Conservation (phyloP, 2,888 invertebrate genomes). For the Drosophila aldrichi region DNA sequence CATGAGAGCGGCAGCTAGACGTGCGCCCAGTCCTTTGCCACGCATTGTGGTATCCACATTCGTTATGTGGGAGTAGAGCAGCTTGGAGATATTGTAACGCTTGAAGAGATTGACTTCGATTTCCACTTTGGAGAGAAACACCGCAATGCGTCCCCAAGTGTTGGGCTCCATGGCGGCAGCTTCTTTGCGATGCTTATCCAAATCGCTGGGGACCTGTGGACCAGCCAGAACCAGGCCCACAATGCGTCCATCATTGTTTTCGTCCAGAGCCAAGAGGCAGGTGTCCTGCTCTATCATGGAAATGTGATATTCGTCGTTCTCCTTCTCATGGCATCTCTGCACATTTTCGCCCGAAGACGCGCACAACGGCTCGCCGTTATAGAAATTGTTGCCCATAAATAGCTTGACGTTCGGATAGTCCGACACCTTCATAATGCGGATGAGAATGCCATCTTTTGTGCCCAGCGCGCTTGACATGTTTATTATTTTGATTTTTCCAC, state of each 20-base stretch:
- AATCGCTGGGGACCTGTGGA: slow-evolving; percentile 22
- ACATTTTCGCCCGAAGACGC: slow-evolving; percentile 42
- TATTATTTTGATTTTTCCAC: neutral
- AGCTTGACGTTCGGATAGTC: slow-evolving; percentile 44
- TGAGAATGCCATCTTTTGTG: slow-evolving; percentile 41
- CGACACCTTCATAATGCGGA: slow-evolving; percentile 42
- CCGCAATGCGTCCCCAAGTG: slow-evolving; percentile 33
- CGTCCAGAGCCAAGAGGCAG: slow-evolving; percentile 47
- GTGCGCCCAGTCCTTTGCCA: slow-evolving; percentile 68
- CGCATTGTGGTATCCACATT: slow-evolving; percentile 60
- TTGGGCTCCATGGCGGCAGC: slow-evolving; percentile 36
- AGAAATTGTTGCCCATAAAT: slow-evolving; percentile 47
- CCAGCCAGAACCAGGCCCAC: slow-evolving; percentile 57
- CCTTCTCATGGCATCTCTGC: slow-evolving; percentile 28
- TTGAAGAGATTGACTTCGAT: slow-evolving; percentile 62
- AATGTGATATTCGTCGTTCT: slow-evolving; percentile 50
- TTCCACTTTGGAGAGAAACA: slow-evolving; percentile 59
- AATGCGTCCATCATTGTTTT: slow-evolving; percentile 29
- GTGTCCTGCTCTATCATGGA: slow-evolving; percentile 52
- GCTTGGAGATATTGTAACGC: slow-evolving; percentile 55
- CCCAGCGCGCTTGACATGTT: slow-evolving; percentile 38
- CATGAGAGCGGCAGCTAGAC: slow-evolving; percentile 61
- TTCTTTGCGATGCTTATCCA: slow-evolving; percentile 44
- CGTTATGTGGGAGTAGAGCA: slow-evolving; percentile 70
- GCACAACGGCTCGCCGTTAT: slow-evolving; percentile 44